Evolutionary conservation across 2,888 invertebrate species (phyloP).

Genomic region (Agonopterix arenella): DNA sequence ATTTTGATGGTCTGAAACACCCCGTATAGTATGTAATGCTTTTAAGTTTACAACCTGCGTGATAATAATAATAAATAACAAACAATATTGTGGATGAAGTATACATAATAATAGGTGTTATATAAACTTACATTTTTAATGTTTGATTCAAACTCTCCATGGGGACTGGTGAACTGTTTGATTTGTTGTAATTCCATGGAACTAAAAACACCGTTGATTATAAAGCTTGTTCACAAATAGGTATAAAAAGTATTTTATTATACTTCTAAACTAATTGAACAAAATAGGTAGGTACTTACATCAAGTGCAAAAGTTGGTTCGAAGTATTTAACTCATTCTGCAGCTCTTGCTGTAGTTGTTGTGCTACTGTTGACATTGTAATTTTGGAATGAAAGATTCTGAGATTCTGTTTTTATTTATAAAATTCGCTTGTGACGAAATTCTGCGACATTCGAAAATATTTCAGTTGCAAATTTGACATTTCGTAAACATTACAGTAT

Average conservation of each 20-base stretch:
- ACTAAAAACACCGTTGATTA: conserved; percentile 22
- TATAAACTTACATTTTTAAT: conserved; percentile 39
- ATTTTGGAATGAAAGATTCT: background rate
- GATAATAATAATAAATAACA: conserved; percentile 1
- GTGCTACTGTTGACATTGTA: conserved; percentile 24
- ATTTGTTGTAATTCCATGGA: conserved; percentile 49
- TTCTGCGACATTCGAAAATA: too few relatives aligned
- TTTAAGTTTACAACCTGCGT: background rate
- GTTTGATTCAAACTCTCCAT: conserved; percentile 46
- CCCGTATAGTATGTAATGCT: too few relatives aligned
- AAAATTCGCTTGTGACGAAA: too few relatives aligned
- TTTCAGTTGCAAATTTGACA: too few relatives aligned
- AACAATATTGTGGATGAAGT: background rate
- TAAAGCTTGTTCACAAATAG: too few relatives aligned
- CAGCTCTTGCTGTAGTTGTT: conserved; percentile 53
- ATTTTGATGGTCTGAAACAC: too few relatives aligned
- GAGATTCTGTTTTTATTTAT: too few relatives aligned
- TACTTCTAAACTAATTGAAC: too few relatives aligned
- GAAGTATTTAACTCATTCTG: conserved; percentile 55
- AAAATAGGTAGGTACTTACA: conserved; percentile 47
- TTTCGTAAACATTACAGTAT: too few relatives aligned
- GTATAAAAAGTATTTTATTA: too few relatives aligned
- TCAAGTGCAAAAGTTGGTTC: conserved; percentile 49
- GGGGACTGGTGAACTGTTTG: conserved; percentile 42
- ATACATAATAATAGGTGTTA: too few relatives aligned